Percentiles rank a stretch among this genome's conserved stretches.
Evolutionary conservation across 2,797 vertebrate species (phyloP).

Genomic region (Eulemur albifrons): DNA sequence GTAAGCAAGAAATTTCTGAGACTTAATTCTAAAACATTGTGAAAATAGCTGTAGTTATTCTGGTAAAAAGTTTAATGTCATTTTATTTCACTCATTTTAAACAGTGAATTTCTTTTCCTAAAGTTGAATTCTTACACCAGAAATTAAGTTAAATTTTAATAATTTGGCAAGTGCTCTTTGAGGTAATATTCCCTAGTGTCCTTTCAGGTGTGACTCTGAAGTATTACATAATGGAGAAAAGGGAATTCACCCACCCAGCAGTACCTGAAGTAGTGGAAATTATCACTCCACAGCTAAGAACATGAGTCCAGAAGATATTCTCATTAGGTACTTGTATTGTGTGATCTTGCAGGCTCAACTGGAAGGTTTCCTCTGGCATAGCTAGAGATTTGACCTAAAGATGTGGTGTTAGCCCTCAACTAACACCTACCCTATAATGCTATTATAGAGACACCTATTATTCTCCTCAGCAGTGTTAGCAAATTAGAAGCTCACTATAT

Average conservation of each 20-base stretch:
- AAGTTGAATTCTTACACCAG: not conserved
- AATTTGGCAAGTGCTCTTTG: not conserved
- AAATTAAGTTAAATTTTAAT: conserved; percentile 23
- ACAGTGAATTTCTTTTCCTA: not conserved
- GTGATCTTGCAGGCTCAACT: not conserved
- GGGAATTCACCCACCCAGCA: not conserved
- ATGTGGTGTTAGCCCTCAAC: not conserved
- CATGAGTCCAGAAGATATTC: not conserved
- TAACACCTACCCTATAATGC: not conserved
- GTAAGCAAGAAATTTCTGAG: not conserved
- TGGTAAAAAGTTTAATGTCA: not conserved
- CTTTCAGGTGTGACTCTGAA: not conserved
- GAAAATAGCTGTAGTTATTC: not conserved
- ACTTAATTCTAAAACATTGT: not conserved
- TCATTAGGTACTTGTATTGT: not conserved
- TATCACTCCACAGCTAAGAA: not conserved
- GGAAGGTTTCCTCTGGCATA: not conserved
- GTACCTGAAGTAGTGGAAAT: not conserved
- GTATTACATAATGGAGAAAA: not conserved
- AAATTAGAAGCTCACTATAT: not conserved
- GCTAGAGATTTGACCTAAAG: not conserved
- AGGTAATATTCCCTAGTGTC: not conserved
- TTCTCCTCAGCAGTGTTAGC: not conserved
- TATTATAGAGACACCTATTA: not conserved
- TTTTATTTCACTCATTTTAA: not conserved